These are phyloP conservation scores for Holothuria scabra DNA, from an alignment of 53 echinoderm and acorn worm genomes.

Conservation along the genomic window DNA sequence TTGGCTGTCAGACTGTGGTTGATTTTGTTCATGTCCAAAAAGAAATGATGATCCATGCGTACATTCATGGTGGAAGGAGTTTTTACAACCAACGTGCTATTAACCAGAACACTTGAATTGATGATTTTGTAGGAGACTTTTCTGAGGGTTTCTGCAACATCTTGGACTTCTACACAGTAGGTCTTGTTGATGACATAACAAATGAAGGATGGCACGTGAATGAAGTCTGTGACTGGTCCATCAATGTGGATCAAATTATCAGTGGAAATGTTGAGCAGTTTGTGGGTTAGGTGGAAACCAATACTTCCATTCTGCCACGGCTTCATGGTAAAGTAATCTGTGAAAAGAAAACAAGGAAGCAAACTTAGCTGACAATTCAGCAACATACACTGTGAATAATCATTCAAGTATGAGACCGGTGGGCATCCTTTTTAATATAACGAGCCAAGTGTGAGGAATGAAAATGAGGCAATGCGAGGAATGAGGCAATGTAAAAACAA, in stretches of 20 bases:
- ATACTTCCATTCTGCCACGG: slow-evolving; percentile 31
- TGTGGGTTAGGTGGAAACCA: slow-evolving; percentile 35
- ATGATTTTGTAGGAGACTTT: slow-evolving; percentile 59
- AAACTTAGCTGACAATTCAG: too few relatives aligned
- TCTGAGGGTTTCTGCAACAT: slow-evolving; percentile 44
- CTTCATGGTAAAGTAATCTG: slow-evolving; percentile 42
- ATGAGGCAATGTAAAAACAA: too few relatives aligned
- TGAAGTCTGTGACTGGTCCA: slow-evolving; percentile 78
- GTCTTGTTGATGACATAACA: slow-evolving; percentile 67
- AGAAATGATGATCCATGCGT: slow-evolving; percentile 66
- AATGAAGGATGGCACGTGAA: slow-evolving; percentile 54
- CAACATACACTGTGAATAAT: too few relatives aligned
- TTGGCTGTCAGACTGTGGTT: slow-evolving; percentile 58
- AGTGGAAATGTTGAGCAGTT: slow-evolving; percentile 15
- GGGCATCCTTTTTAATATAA: too few relatives aligned
- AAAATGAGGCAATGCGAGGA: too few relatives aligned
- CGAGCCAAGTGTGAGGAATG: too few relatives aligned
- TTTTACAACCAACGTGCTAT: slow-evolving; percentile 48
- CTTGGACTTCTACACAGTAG: slow-evolving; percentile 50
- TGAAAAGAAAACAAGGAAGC: not conserved
- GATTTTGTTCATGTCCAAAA: slow-evolving; percentile 53
- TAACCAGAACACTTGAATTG: slow-evolving; percentile 66
- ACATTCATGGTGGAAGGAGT: slow-evolving; percentile 71
- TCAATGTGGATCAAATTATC: slow-evolving; percentile 52
- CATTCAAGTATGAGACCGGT: too few relatives aligned